Conservation (phyloP, 1,140 invertebrate genomes). For the Coptotermes formosanus region DNA sequence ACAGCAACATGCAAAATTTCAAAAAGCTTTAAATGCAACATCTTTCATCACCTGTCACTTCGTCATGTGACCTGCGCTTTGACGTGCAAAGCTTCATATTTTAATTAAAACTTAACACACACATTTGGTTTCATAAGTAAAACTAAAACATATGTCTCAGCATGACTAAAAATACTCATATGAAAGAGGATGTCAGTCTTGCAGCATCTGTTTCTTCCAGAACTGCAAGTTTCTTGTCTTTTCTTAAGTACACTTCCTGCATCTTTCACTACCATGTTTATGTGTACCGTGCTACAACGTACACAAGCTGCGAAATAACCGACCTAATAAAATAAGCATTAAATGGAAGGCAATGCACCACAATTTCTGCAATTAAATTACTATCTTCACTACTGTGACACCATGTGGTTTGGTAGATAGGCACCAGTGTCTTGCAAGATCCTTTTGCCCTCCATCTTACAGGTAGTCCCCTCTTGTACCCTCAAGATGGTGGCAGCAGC, state of each 20-base stretch:
- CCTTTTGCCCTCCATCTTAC: no score
- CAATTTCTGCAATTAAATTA: background rate
- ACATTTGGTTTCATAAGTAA: background rate
- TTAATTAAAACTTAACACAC: background rate
- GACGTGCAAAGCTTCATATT: background rate
- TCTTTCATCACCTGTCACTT: background rate
- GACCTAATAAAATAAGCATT: background rate
- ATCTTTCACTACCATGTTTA: background rate
- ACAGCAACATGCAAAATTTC: no score
- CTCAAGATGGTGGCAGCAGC: no score
- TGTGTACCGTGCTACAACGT: background rate
- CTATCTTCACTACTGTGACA: no score
- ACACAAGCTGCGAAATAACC: background rate
- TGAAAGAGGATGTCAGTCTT: background rate
- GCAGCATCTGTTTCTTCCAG: no score
- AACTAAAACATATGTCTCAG: background rate
- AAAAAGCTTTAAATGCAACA: no score
- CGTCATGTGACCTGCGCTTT: background rate
- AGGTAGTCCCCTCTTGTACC: no score
- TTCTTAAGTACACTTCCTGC: background rate
- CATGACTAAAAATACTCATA: background rate
- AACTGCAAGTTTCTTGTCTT: background rate
- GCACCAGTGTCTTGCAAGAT: no score
- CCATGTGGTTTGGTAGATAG: no score
- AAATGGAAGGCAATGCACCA: constrained; percentile 1